Percentiles rank a stretch among this genome's conserved stretches.
Evolutionary conservation across 2,113 vertebrate species (phyloP).

Genomic region (Silurus meridionalis): DNA sequence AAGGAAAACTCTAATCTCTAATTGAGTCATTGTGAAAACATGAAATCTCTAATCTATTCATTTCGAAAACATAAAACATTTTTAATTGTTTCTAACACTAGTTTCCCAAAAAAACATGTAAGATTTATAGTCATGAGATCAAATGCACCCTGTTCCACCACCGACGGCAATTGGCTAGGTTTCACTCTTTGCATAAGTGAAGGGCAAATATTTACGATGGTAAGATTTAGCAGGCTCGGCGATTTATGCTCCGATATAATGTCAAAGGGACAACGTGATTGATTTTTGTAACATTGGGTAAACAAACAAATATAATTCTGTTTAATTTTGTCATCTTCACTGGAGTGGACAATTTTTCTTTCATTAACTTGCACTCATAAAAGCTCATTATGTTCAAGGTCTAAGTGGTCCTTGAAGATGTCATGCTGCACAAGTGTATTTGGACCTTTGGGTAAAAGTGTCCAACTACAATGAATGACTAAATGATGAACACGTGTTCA

Average conservation of each 20-base stretch:
- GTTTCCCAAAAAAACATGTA: not conserved
- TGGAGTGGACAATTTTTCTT: not conserved
- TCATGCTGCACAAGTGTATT: constrained; percentile 18
- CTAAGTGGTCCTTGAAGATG: constrained; percentile 12
- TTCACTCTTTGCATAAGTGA: not conserved
- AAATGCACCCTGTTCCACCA: not conserved
- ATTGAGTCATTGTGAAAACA: not conserved
- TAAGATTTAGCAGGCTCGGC: not conserved
- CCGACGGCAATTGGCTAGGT: not conserved
- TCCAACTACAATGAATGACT: constrained; percentile 21
- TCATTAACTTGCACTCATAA: not conserved
- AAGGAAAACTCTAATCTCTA: not conserved
- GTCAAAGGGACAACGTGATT: not conserved
- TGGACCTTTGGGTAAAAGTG: not conserved
- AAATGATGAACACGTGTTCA: constrained; percentile 32
- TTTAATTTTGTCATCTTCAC: not conserved
- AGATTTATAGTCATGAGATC: not conserved
- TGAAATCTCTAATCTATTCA: not conserved
- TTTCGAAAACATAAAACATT: not conserved
- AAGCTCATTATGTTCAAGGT: not conserved
- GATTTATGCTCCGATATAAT: not conserved
- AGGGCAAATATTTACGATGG: not conserved
- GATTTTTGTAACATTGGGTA: not conserved
- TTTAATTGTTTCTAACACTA: not conserved
- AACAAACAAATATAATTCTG: constrained; percentile 30